A percentile compares a stretch with the other conserved stretches of the same genome.
phyloP scores from a whole-genome alignment of 1,140 invertebrate species.

The Brachionus calyciflorus region DNA sequence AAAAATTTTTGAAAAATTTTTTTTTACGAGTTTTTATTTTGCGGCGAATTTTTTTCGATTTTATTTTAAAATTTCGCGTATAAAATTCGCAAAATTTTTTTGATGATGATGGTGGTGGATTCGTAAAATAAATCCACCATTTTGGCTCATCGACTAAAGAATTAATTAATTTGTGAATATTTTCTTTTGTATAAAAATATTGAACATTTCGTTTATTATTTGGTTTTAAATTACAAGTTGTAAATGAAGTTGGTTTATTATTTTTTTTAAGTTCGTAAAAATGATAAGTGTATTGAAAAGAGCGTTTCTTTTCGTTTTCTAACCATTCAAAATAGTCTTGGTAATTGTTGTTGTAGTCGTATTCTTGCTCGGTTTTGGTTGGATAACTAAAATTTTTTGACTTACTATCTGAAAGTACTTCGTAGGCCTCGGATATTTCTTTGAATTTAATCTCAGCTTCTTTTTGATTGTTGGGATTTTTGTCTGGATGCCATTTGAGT shows the following conservation, averaged over 20 bases:
- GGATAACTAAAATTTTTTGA: background rate
- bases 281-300: background rate
- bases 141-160: conserved; percentile 10
- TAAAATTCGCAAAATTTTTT: background rate
- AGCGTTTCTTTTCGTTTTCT: conserved; percentile 29
- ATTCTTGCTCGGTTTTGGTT: background rate
- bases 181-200: background rate
- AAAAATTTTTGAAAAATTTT: too few relatives aligned
- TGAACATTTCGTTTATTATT: background rate
- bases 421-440: conserved; percentile 95
- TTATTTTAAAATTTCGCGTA: background rate
- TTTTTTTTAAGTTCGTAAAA: background rate
- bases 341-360: conserved; percentile 32
- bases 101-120: background rate
- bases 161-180: background rate
- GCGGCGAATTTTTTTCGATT: too few relatives aligned
- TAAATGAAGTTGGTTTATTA: background rate
- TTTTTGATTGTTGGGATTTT: conserved; percentile 92
- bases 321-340: conserved; percentile 46
- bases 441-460: conserved; percentile 95
- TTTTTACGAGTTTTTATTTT: too few relatives aligned
- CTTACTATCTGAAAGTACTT: conserved; percentile 78
- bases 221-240: background rate
- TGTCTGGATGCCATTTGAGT: conserved; percentile 99
- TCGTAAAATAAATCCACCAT: conserved; percentile 7